Conservation (phyloP, 2,888 invertebrate genomes). For the Philonicus albiceps region DNA sequence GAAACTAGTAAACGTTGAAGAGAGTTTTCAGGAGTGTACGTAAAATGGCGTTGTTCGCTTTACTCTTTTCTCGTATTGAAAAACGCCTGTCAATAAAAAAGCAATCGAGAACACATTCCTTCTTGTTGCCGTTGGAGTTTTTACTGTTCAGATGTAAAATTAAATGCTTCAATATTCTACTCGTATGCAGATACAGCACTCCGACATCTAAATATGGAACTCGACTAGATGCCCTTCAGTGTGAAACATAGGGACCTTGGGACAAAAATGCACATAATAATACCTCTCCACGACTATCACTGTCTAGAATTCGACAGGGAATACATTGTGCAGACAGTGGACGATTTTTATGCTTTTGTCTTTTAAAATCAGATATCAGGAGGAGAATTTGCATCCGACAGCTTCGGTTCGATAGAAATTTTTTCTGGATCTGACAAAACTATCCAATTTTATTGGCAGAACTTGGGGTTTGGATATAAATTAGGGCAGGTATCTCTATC, state of each 20-base stretch:
- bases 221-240: not conserved
- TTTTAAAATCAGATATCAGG: not conserved
- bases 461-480: not conserved
- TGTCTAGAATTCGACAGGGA: not conserved
- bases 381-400: not conserved
- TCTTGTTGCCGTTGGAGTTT: not conserved
- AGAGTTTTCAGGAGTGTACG: no score
- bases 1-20: no score
- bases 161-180: not conserved
- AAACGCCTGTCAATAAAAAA: not conserved
- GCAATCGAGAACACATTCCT: not conserved
- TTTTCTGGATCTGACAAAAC: not conserved
- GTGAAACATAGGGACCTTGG: not conserved
- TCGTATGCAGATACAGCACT: not conserved
- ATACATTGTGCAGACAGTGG: not conserved
- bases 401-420: not conserved
- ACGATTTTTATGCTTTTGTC: not conserved
- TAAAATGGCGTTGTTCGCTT: not conserved
- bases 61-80: not conserved
- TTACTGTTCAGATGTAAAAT: not conserved
- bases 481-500: not conserved
- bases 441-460: not conserved
- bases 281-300: not conserved
- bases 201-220: not conserved
- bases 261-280: not conserved